Evolutionary conservation across 2,113 vertebrate genomes (phyloP).

Genomic region (Hippocampus barbouri): DNA sequence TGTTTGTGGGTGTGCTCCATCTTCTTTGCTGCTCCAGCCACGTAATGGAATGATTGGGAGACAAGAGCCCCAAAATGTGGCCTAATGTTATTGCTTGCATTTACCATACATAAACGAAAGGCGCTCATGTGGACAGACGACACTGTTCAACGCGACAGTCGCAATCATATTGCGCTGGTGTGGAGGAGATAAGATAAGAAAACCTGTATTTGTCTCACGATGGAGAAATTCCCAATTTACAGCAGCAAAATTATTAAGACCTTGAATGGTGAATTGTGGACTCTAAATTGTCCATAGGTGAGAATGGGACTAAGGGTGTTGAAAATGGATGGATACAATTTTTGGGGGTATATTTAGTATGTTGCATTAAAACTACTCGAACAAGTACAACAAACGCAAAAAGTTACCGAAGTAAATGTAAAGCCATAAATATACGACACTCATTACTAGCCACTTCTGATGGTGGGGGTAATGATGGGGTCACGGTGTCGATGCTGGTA

Average conservation of each 20-base stretch:
- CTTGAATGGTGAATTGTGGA: no score
- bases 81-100: slow-evolving; percentile 37
- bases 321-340: no score
- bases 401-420: background rate
- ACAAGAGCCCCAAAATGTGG: slow-evolving; percentile 70
- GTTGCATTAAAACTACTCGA: no score
- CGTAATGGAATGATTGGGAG: slow-evolving; percentile 46
- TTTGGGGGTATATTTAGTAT: no score
- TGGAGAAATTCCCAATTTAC: no score
- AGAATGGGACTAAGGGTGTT: no score
- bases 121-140: slow-evolving; percentile 18
- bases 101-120: background rate
- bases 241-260: no score
- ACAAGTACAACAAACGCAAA: background rate
- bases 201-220: no score
- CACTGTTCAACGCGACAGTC: slow-evolving; percentile 9
- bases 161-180: background rate
- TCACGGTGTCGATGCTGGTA: slow-evolving; percentile 2
- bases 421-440: background rate
- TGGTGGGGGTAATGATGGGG: background rate
- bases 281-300: no score
- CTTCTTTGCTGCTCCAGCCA: slow-evolving; percentile 23
- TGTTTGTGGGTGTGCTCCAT: slow-evolving; percentile 31
- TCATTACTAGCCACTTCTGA: no score
- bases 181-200: background rate